Conservation (phyloP, 2,113 vertebrate genomes). For the Ceratotherium simum region DNA sequence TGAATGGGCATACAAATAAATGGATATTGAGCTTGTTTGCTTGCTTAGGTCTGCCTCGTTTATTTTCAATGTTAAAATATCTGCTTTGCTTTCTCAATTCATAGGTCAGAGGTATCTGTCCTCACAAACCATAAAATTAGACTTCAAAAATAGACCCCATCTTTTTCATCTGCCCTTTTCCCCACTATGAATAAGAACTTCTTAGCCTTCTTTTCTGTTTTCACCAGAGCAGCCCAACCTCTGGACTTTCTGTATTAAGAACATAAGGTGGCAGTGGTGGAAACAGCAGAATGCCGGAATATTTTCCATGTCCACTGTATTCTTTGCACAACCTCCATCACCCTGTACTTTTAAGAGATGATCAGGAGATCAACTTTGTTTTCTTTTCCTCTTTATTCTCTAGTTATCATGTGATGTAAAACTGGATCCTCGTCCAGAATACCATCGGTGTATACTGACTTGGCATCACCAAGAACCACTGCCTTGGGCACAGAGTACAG, state of each 20-base stretch:
- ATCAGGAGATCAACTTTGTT: slow-evolving; percentile 40
- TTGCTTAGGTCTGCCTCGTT: background rate
- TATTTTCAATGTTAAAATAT: background rate
- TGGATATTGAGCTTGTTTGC: background rate
- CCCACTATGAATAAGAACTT: background rate
- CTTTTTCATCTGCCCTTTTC: slow-evolving; percentile 9
- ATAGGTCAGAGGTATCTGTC: background rate
- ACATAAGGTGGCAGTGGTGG: background rate
- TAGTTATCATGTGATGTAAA: slow-evolving; percentile 99
- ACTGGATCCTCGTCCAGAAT: slow-evolving; percentile 98
- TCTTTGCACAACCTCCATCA: background rate
- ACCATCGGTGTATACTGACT: slow-evolving; percentile 99
- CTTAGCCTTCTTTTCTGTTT: background rate
- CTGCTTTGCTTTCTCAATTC: slow-evolving; percentile 19
- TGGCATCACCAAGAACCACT: slow-evolving; percentile 99
- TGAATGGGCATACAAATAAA: background rate
- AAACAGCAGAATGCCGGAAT: background rate
- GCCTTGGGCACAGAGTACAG: slow-evolving; percentile 99
- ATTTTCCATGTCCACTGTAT: background rate
- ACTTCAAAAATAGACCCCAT: background rate
- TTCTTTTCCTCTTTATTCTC: slow-evolving; percentile 67
- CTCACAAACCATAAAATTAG: background rate
- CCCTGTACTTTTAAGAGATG: slow-evolving; percentile 47
- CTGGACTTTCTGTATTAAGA: background rate
- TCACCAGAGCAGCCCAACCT: background rate